phyloP scores from a whole-genome alignment of 2,888 invertebrate species.

The Schizotus pectinicornis region DNA sequence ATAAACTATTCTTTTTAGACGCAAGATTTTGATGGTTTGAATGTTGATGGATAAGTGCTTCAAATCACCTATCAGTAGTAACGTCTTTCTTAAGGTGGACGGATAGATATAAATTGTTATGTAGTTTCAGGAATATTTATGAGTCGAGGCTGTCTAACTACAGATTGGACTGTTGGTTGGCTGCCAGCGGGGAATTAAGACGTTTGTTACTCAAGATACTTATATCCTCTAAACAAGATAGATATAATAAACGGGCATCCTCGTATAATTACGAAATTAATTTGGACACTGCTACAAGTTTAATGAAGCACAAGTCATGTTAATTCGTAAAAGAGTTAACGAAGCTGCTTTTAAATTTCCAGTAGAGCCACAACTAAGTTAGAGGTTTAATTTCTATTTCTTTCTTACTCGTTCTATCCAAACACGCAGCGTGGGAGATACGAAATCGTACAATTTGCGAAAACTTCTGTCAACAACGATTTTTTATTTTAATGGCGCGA shows the following conservation, averaged over 20 bases:
- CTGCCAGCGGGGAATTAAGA: conserved; percentile 30
- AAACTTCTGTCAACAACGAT: too few species aligned
- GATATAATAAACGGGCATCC: conserved; percentile 27
- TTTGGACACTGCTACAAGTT: conserved; percentile 25
- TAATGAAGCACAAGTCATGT: conserved; percentile 25
- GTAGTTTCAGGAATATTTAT: conserved; percentile 25
- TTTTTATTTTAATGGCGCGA: too few species aligned
- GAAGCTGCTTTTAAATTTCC: conserved; percentile 18
- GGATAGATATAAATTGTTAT: conserved; percentile 25
- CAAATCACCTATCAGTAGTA: conserved; percentile 2
- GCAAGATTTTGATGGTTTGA: neutral
- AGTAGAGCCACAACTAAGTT: conserved; percentile 14
- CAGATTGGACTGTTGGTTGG: conserved; percentile 27
- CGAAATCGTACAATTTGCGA: too few species aligned
- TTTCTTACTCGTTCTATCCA: too few species aligned
- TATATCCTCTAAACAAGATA: conserved; percentile 25
- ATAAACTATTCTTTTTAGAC: neutral
- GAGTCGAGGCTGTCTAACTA: conserved; percentile 20
- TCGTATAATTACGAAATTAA: conserved; percentile 29
- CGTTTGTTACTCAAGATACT: conserved; percentile 29
- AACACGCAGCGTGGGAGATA: too few species aligned
- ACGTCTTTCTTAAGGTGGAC: conserved; percentile 10
- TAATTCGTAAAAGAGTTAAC: conserved; percentile 26
- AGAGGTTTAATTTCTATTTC: too few species aligned
- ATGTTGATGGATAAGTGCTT: neutral